A percentile compares a stretch with the other conserved stretches of the same genome.
These are phyloP conservation scores for Silurus asotus DNA, from an alignment of 2,113 vertebrate species.

Conservation along the genomic window DNA sequence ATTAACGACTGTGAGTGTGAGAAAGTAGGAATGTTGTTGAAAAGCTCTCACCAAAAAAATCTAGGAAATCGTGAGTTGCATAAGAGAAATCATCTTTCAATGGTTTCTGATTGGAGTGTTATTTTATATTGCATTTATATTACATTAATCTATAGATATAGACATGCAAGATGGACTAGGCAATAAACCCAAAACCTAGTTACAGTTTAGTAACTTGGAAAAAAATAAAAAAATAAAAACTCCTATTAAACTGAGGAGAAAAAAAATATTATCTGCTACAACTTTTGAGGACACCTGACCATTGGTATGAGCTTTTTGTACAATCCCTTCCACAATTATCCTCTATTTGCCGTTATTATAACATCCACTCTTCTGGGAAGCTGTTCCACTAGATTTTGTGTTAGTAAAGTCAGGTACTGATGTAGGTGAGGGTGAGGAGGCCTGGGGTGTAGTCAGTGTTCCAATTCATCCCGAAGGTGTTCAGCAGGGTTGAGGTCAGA, in stretches of 20 bases:
- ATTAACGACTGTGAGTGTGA: not conserved
- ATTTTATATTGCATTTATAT: not conserved
- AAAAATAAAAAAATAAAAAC: not conserved
- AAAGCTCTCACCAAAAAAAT: not conserved
- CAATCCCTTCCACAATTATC: too few relatives aligned
- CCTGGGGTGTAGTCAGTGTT: too few relatives aligned
- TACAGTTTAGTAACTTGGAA: not conserved
- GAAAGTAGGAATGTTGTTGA: not conserved
- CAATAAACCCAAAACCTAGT: not conserved
- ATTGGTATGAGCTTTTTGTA: too few relatives aligned
- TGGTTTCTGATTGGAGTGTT: not conserved
- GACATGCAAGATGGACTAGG: not conserved
- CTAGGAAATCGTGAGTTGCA: not conserved
- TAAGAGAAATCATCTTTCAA: not conserved
- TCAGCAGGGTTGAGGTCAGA: too few relatives aligned
- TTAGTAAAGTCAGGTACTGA: too few relatives aligned
- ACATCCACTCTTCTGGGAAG: too few relatives aligned
- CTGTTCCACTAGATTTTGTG: too few relatives aligned
- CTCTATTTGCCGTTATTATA: too few relatives aligned
- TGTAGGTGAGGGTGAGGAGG: too few relatives aligned
- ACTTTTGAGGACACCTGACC: too few relatives aligned
- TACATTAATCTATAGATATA: not conserved
- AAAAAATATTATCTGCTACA: not conserved
- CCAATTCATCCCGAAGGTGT: too few relatives aligned
- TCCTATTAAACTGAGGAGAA: not conserved